Percentiles rank a stretch among this genome's conserved stretches.
Conservation (phyloP, 2,113 vertebrate species). For the Eulemur rufifrons region DNA sequence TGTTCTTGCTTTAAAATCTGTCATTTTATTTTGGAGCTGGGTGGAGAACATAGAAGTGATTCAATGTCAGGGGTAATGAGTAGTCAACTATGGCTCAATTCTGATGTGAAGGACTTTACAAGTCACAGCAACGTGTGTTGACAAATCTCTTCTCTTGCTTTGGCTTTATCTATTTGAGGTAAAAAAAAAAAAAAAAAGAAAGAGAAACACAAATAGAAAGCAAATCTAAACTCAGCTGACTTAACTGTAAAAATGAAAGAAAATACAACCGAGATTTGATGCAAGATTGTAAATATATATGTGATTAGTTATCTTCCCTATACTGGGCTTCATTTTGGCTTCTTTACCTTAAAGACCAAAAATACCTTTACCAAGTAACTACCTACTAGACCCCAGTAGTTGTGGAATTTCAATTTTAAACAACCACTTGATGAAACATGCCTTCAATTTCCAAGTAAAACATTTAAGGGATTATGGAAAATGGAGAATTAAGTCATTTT, state of each 20-base stretch:
- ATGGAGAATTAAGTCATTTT: background rate
- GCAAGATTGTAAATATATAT: background rate
- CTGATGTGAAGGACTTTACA: slow-evolving; percentile 45
- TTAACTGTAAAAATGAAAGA: background rate
- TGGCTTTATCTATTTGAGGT: background rate
- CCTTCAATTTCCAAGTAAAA: slow-evolving; percentile 17
- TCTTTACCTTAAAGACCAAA: background rate
- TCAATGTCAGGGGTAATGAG: slow-evolving; percentile 6
- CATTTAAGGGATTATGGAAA: slow-evolving; percentile 16
- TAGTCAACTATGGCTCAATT: slow-evolving; percentile 19
- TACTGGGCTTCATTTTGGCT: background rate
- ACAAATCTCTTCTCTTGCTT: slow-evolving; percentile 3
- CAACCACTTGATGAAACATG: background rate
- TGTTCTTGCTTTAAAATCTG: slow-evolving; percentile 63
- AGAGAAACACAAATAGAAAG: slow-evolving; percentile 27
- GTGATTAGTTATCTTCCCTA: background rate
- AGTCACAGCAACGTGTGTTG: background rate
- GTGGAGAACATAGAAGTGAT: slow-evolving; percentile 31
- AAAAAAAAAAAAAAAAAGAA: background rate
- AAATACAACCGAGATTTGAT: background rate
- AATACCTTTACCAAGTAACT: background rate
- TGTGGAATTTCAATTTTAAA: slow-evolving; percentile 44
- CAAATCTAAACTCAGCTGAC: background rate
- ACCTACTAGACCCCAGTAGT: background rate
- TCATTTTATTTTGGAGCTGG: slow-evolving; percentile 1